phyloP scores from a whole-genome alignment of 2,797 vertebrate species.

The Sebastes oblongus region DNA sequence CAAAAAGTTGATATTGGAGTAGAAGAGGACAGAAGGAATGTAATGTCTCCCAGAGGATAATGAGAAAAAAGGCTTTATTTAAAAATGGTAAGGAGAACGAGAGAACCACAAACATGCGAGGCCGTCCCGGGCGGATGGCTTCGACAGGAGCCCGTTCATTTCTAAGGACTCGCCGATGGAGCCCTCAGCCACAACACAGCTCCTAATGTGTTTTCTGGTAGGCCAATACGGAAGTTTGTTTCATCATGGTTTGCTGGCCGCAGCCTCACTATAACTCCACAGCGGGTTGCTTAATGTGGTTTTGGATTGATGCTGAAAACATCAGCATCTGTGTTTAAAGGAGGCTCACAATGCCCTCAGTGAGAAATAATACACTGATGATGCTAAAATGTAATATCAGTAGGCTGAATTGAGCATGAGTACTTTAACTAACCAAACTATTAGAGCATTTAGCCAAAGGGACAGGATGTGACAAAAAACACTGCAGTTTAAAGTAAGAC shows the following conservation, averaged over 20 bases:
- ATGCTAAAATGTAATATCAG: not conserved
- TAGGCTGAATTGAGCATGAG: not conserved
- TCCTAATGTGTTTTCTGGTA: constrained; percentile 34
- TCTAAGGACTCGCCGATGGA: constrained; percentile 36
- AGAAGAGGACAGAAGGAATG: constrained; percentile 51
- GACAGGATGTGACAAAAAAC: not conserved
- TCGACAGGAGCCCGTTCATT: constrained; percentile 51
- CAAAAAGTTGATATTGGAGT: constrained; percentile 33
- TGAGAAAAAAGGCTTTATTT: constrained; percentile 36
- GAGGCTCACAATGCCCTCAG: not conserved
- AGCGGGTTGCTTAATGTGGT: constrained; percentile 30
- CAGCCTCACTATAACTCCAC: constrained; percentile 34
- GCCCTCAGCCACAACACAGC: constrained; percentile 48
- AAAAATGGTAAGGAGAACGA: constrained; percentile 11
- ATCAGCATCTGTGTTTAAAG: constrained; percentile 5
- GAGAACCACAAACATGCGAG: constrained; percentile 61
- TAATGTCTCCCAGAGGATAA: constrained; percentile 46
- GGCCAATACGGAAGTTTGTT: constrained; percentile 37
- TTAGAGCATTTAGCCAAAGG: not conserved
- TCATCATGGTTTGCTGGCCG: constrained; percentile 37
- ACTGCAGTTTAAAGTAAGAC: not conserved
- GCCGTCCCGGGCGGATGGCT: constrained; percentile 4
- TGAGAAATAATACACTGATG: constrained; percentile 5
- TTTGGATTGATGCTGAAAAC: constrained; percentile 38
- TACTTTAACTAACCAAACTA: not conserved